phyloP scores from a whole-genome alignment of 2,797 vertebrate species.

The Thunnus albacares region DNA sequence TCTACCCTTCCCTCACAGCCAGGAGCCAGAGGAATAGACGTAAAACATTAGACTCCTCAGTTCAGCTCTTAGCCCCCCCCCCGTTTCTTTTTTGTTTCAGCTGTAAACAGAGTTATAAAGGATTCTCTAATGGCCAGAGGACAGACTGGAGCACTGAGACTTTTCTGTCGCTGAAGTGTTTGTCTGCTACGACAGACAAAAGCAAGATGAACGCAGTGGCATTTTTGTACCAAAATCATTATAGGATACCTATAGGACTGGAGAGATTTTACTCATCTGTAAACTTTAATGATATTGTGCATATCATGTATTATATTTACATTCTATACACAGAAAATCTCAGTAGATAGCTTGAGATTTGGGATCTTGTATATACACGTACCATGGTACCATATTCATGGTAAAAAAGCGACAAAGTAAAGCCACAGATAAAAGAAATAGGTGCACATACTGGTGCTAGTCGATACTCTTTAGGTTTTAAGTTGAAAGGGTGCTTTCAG shows the following conservation, averaged over 20 bases:
- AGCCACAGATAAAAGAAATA: conserved; percentile 61
- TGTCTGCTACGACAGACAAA: conserved; percentile 19
- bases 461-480: conserved; percentile 45
- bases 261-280: conserved; percentile 54
- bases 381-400: conserved; percentile 41
- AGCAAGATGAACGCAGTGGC: conserved; percentile 18
- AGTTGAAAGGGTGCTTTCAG: conserved; percentile 51
- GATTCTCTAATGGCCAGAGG: conserved; percentile 35
- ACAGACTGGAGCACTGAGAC: conserved; percentile 57
- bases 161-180: conserved; percentile 29
- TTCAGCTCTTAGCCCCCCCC: conserved; percentile 16
- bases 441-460: conserved; percentile 77
- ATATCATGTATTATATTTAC: conserved; percentile 86
- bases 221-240: conserved; percentile 70
- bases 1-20: conserved; percentile 89
- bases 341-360: conserved; percentile 57
- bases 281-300: conserved; percentile 76
- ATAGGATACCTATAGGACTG: conserved; percentile 60
- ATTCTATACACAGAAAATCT: conserved; percentile 77
- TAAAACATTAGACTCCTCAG: conserved; percentile 30
- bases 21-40: conserved; percentile 87
- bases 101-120: conserved; percentile 18
- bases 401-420: conserved; percentile 58
- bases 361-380: conserved; percentile 77
- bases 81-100: conserved; percentile 5